A percentile compares a stretch with the other conserved stretches of the same genome.
Conservation (phyloP, 2,888 invertebrate species). For the Sisyra terminalis region DNA sequence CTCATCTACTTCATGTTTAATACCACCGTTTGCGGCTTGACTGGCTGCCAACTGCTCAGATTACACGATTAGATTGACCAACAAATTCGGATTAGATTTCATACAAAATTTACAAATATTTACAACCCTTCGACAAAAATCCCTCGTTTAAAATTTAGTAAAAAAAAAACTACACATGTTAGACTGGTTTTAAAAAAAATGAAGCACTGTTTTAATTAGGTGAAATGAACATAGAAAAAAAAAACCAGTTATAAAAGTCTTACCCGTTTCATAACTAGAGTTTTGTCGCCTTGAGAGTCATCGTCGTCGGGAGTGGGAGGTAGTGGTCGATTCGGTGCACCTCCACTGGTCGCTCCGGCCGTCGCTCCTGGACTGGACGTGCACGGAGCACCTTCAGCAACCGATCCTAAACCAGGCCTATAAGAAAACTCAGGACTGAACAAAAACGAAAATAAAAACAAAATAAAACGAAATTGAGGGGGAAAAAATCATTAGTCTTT, state of each 20-base stretch:
- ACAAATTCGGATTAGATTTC: slow-evolving; percentile 14
- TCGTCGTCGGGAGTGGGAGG: slow-evolving; percentile 93
- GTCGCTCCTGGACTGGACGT: slow-evolving; percentile 28
- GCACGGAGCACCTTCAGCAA: slow-evolving; percentile 34
- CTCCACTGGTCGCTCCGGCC: slow-evolving; percentile 32
- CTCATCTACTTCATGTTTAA: slow-evolving; percentile 46
- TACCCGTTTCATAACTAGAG: slow-evolving; percentile 84
- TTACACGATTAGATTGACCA: not conserved
- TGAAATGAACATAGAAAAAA: not conserved
- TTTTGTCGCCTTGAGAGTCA: slow-evolving; percentile 58
- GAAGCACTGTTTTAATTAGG: not conserved
- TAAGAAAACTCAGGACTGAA: slow-evolving; percentile 71
- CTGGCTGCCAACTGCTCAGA: slow-evolving; percentile 26
- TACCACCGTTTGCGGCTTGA: slow-evolving; percentile 13
- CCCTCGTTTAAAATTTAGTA: slow-evolving; percentile 4
- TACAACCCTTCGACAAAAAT: too few relatives aligned
- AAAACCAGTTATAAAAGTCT: slow-evolving; percentile 27
- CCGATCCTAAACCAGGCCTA: slow-evolving; percentile 52
- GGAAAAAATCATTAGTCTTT: slow-evolving; percentile 13
- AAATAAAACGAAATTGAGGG: slow-evolving; percentile 9
- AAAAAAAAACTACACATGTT: not conserved
- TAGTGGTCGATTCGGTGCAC: slow-evolving; percentile 80
- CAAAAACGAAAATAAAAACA: slow-evolving; percentile 14
- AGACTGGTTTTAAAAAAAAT: not conserved
- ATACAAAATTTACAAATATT: slow-evolving; percentile 11